Percentiles rank a stretch among this genome's conserved stretches.
These are phyloP conservation scores for Lepidurus couesii DNA, from an alignment of 1,140 invertebrate species.

Conservation along the genomic window DNA sequence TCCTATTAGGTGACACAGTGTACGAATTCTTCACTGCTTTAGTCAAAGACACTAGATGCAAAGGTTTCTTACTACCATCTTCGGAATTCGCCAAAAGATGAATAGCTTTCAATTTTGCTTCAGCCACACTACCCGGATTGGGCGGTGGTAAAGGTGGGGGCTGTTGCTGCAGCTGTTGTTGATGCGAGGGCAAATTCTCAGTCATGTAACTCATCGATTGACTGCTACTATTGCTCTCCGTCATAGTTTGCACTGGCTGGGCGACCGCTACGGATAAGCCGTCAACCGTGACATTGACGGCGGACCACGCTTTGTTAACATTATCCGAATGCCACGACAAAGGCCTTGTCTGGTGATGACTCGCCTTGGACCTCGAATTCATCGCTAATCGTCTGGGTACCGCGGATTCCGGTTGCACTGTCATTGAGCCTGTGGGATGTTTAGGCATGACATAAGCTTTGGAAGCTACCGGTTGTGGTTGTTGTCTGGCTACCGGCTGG, in stretches of 20 bases:
- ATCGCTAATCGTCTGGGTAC: background rate
- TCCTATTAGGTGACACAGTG: conserved; percentile 43
- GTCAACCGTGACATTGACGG: conserved; percentile 16
- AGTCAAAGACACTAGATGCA: conserved; percentile 30
- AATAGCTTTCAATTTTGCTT: conserved; percentile 31
- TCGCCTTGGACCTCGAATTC: conserved; percentile 18
- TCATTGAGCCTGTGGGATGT: conserved; percentile 45
- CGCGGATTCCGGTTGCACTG: conserved; percentile 25
- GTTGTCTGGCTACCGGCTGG: conserved; percentile 25
- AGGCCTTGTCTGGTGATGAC: conserved; percentile 33
- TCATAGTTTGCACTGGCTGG: background rate
- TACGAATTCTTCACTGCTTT: conserved; percentile 34
- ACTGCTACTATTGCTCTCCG: background rate
- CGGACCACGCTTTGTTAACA: conserved; percentile 25
- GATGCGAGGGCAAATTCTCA: conserved; percentile 1
- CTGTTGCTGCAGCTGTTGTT: background rate
- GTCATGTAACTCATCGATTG: conserved; percentile 23
- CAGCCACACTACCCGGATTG: conserved; percentile 26
- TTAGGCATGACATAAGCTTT: conserved; percentile 65
- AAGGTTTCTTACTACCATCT: conserved; percentile 32
- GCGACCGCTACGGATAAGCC: background rate
- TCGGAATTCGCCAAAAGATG: conserved; percentile 30
- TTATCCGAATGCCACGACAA: conserved; percentile 39
- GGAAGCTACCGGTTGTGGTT: background rate
- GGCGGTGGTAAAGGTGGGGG: conserved; percentile 26